A percentile compares a stretch with the other conserved stretches of the same genome.
phyloP scores from a whole-genome alignment of 2,888 invertebrate species.

The Acrobasis repandana region DNA sequence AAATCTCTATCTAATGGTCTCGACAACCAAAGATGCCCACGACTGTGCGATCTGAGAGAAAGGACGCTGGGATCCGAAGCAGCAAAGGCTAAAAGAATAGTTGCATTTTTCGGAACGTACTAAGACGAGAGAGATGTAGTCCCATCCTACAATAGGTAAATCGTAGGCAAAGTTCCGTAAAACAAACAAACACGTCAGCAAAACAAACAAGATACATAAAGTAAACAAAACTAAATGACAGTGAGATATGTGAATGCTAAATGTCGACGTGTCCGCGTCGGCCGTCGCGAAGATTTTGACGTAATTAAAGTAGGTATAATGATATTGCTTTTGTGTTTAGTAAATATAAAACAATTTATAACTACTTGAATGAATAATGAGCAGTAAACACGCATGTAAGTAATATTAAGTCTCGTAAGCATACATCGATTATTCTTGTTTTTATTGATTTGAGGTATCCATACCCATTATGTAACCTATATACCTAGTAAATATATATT shows the following conservation, averaged over 20 bases:
- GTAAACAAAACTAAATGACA: not conserved
- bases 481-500: no score
- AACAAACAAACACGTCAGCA: not conserved
- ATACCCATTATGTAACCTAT: no score
- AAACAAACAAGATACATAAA: constrained; percentile 5
- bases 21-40: no score
- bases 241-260: no score
- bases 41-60: no score
- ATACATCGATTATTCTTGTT: not conserved
- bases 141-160: not conserved
- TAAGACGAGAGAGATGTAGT: no score
- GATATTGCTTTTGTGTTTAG: not conserved
- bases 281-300: not conserved
- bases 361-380: not conserved
- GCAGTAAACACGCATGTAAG: constrained; percentile 1
- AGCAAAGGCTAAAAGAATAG: no score
- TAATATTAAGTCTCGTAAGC: not conserved
- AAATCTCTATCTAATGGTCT: no score
- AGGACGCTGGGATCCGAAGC: no score
- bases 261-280: no score
- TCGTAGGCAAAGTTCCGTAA: not conserved
- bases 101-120: no score
- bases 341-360: not conserved
- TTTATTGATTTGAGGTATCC: not conserved
- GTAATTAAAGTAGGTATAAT: no score